These are phyloP conservation scores for Mythimna vitellina DNA, from an alignment of 2,888 invertebrate genomes.

Conservation along the genomic window DNA sequence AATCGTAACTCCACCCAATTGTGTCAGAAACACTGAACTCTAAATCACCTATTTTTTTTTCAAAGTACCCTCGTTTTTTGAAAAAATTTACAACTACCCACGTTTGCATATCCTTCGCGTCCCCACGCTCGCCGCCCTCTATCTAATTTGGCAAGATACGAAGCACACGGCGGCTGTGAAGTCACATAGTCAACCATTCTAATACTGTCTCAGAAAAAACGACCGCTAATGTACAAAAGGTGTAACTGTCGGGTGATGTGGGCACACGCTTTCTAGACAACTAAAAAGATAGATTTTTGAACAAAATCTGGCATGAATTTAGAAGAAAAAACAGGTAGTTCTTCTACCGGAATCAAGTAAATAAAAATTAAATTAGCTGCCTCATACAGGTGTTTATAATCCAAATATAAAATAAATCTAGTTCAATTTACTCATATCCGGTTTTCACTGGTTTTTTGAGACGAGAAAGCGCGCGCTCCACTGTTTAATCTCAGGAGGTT, in stretches of 20 bases:
- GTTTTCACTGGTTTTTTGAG: conserved; percentile 18
- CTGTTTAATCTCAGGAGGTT: conserved; percentile 85
- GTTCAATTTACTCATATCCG: conserved; percentile 12
- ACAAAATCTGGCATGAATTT: not conserved
- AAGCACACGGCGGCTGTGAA: conserved; percentile 77
- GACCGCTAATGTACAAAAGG: conserved; percentile 88
- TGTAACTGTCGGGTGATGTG: conserved; percentile 77
- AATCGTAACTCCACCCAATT: conserved; percentile 6
- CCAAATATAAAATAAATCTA: conserved; percentile 6
- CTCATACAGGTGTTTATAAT: conserved; percentile 15
- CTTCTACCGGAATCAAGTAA: not conserved
- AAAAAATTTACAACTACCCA: conserved; percentile 22
- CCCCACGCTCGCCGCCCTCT: conserved; percentile 65
- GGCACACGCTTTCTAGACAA: conserved; percentile 55
- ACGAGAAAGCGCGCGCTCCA: conserved; percentile 61
- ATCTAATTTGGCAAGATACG: conserved; percentile 83
- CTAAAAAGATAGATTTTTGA: not conserved
- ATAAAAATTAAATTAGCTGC: conserved; percentile 14
- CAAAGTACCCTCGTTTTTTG: conserved; percentile 6
- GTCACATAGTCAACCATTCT: conserved; percentile 86
- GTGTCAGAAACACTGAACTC: not conserved
- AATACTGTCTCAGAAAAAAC: conserved; percentile 85
- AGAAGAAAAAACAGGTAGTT: not conserved
- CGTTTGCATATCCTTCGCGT: conserved; percentile 50
- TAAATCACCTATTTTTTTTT: not conserved